Base-by-base conservation (phyloP, 2,888 invertebrate species). In the Phaonia tiefii region DNA sequence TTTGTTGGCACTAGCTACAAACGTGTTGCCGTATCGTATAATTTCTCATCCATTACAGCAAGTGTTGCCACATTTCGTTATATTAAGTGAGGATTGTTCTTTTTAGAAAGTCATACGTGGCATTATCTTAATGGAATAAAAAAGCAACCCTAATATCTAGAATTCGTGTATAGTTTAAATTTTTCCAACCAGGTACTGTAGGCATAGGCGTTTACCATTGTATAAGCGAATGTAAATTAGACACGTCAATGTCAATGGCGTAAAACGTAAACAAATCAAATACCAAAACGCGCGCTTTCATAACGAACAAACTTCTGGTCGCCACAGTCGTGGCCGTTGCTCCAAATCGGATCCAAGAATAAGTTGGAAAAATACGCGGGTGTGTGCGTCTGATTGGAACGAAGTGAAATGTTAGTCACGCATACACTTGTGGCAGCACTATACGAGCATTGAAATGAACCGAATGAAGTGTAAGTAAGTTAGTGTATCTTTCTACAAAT, bases 281-380 rank as follows among this genome's bases (percentile, higher is more conserved):
- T 37, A 54, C 20, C 37, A 37, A 67, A 7, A 39, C 51, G 37
- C 37, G 15, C 26, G 46, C 46, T 25, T 39, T 66, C 26, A 46
- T 66, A 54, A 26, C n/a, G 37, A 39, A 42, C 37, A 60, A 60
- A 60, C 60, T 60, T 60, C 15, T 60, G 60, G n/a, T 39, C 31
- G 31, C 20, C 60, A 11, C 20, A 20, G 60, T 31, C 31, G 31
- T 31, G 3, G n/a, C n/a, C n/a, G n/a, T n/a, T n/a, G n/a, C n/a
- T n/a, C n/a, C n/a, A n/a, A n/a, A n/a, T n/a, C n/a, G n/a, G n/a
- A n/a, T n/a, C n/a, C n/a, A n/a, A n/a, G n/a, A n/a, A 15, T 15
- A 1, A 2, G 46, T 46, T n/a, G 10, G 17, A 17, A 46, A 7
- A 2, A 46, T 46, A 13, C 5, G 1, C 17, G 17, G 3, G 17